Percentiles rank a stretch among this genome's conserved stretches.
Conservation (phyloP, 1,140 invertebrate genomes). For the Marisa cornuarietis region DNA sequence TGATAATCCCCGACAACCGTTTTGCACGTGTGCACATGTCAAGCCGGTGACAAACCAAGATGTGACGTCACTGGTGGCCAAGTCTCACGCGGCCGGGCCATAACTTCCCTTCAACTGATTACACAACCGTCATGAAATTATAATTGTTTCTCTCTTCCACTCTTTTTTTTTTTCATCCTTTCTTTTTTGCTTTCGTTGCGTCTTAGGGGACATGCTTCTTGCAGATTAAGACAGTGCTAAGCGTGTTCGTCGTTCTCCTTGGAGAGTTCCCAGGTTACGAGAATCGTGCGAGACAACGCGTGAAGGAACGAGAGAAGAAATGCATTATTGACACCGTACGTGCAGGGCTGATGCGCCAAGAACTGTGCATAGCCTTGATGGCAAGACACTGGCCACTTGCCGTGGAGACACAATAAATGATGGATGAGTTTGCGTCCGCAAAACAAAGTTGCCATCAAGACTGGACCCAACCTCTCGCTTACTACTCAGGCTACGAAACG, state of each 20-base stretch:
- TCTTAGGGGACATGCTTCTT: not conserved
- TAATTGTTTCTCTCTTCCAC: not conserved
- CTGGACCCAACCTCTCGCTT: too few relatives aligned
- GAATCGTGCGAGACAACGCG: not conserved
- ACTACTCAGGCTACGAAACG: too few relatives aligned
- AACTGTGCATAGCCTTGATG: not conserved
- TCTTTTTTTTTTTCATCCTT: too few relatives aligned
- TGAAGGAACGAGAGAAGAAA: not conserved
- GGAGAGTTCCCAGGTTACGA: not conserved
- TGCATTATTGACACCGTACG: constrained; percentile 6
- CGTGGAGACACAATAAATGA: not conserved
- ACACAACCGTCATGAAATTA: constrained; percentile 1
- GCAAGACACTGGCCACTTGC: not conserved
- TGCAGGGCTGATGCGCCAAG: not conserved
- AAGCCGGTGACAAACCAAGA: not conserved
- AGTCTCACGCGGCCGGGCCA: not conserved
- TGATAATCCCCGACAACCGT: constrained; percentile 4
- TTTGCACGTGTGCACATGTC: constrained; percentile 2
- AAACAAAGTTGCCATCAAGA: too few relatives aligned
- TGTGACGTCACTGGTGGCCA: constrained; percentile 2
- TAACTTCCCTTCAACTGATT: not conserved
- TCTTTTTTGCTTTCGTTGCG: not conserved
- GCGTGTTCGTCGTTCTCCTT: not conserved
- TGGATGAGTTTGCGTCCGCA: not conserved
- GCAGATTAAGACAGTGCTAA: not conserved